Conservation (phyloP, 2,113 vertebrate genomes). For the Ciconia maguari region DNA sequence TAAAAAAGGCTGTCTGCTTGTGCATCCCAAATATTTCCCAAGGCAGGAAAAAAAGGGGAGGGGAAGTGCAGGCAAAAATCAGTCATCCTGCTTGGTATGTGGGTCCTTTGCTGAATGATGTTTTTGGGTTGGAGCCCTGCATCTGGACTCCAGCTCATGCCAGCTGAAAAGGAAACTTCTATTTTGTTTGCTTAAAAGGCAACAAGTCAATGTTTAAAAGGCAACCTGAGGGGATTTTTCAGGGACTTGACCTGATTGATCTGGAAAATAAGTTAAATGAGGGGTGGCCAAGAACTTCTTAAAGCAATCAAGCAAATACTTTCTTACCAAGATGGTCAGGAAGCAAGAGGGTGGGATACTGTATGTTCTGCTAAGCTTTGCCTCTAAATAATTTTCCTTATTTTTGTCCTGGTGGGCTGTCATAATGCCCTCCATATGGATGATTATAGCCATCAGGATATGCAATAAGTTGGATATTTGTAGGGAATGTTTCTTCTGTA, state of each 20-base stretch:
- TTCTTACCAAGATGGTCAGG: conserved; percentile 56
- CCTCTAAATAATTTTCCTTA: conserved; percentile 35
- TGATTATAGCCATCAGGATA: not conserved
- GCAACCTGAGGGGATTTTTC: conserved; percentile 60
- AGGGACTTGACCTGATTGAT: conserved; percentile 63
- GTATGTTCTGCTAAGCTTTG: not conserved
- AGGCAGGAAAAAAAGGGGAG: conserved; percentile 23
- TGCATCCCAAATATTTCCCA: conserved; percentile 61
- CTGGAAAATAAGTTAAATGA: conserved; percentile 69
- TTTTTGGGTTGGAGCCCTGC: conserved; percentile 65
- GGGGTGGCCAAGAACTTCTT: conserved; percentile 54
- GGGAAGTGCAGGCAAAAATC: conserved; percentile 53
- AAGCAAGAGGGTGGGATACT: conserved; percentile 47
- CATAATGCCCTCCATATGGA: conserved; percentile 34
- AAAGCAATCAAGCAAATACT: conserved; percentile 49
- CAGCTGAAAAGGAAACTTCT: conserved; percentile 66
- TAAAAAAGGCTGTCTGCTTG: conserved; percentile 34
- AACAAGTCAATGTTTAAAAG: conserved; percentile 57
- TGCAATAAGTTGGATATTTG: not conserved
- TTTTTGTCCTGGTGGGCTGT: conserved; percentile 48
- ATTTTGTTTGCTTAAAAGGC: conserved; percentile 70
- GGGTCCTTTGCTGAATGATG: conserved; percentile 63
- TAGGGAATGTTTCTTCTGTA: not conserved
- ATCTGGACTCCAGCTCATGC: conserved; percentile 66
- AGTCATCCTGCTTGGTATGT: conserved; percentile 57